Base-by-base conservation (phyloP, 2,888 invertebrate species). In the Cordylochernes scorpioides region DNA sequence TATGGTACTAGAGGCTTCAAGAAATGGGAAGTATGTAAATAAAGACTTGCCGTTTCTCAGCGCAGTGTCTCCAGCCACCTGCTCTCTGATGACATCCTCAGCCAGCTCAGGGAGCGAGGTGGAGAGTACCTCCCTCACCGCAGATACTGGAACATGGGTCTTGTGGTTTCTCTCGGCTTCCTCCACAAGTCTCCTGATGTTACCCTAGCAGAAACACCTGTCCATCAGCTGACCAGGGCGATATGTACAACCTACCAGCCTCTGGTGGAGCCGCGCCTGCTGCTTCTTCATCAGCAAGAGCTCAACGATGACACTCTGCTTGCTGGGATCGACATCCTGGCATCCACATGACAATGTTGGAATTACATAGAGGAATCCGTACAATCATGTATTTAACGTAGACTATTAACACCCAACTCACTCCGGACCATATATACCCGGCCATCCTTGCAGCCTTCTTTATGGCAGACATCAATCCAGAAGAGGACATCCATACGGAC, bases 281-380 rank as follows among this genome's bases (percentile, higher is more conserved):
- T 53, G 46, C 39, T 57, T 57, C 43, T 50, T 53, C 48, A 56
- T 45, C 30, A 55, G 45, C 12, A 49, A 46, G 14, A 53, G 44
- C 36, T 58, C 53, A 41, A 56, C 55, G 36, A 56, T 51, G 28
- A 51, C 49, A 26, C 51, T 52, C 34, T 56, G 51, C 34, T 56
- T 57, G 35, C 54, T 50, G 4, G 54, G 49, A 42, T 58, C 57
- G 26, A 55, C 48, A 16, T 45, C 45, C 49, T 50, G 39, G 15
- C 42, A 39, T 29, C 27, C n/a, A 15, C 8, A 15, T n/a, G 18
- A 4, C 12, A 9, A 15, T 4, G 9, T n/a, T n/a, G n/a, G n/a
- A n/a, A n/a, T n/a, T n/a, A n/a, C n/a, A n/a, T n/a, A n/a, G n/a
- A n/a, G n/a, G n/a, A n/a, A n/a, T n/a, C n/a, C n/a, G n/a, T n/a